Conservation (phyloP, 2,797 vertebrate species). For the Poeciliopsis infans region DNA sequence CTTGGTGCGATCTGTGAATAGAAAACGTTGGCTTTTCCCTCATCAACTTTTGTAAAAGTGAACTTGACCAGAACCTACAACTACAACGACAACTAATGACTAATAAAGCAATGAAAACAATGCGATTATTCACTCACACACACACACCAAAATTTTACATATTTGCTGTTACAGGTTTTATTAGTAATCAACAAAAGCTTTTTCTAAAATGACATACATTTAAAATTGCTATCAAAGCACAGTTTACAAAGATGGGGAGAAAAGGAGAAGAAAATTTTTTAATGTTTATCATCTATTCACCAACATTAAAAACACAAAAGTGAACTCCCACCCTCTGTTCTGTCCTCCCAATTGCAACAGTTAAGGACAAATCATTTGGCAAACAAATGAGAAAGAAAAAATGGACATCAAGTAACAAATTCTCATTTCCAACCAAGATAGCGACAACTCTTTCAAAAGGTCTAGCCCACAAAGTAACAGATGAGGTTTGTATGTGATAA, state of each 20-base stretch:
- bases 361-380: background rate
- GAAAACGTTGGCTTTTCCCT: conserved; percentile 6
- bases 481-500: too few species aligned
- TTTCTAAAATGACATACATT: too few species aligned
- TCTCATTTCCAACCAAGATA: too few species aligned
- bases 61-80: conserved; percentile 22
- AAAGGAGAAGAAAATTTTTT: too few species aligned
- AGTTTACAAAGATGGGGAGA: too few species aligned
- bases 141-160: too few species aligned
- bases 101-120: background rate
- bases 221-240: too few species aligned
- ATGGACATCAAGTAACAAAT: background rate
- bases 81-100: conserved; percentile 4
- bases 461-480: too few species aligned
- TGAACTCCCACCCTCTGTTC: background rate
- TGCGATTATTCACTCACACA: too few species aligned
- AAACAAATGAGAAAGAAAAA: background rate
- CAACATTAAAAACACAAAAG: background rate
- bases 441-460: too few species aligned
- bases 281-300: background rate
- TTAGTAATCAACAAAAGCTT: background rate
- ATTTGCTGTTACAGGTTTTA: too few species aligned
- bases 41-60: conserved; percentile 2
- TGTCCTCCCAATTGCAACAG: background rate
- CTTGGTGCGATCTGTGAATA: conserved; percentile 7